A percentile compares a stretch with the other conserved stretches of the same genome.
Conservation (phyloP, 2,888 invertebrate species). For the Beris morrisii region DNA sequence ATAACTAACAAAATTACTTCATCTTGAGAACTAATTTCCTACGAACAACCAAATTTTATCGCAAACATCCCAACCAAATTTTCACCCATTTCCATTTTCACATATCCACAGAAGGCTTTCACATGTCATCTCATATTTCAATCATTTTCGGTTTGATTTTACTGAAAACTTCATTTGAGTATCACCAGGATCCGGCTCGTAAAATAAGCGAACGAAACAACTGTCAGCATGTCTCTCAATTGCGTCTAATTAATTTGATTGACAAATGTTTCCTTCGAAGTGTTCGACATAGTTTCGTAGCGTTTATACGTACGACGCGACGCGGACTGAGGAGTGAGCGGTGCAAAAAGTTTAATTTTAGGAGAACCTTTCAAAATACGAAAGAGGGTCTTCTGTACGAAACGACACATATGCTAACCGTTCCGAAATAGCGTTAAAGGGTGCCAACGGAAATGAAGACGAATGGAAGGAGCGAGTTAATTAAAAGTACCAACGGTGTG, state of each 20-base stretch:
- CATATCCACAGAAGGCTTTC: slow-evolving; percentile 1
- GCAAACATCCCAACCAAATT: no score
- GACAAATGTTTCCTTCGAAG: slow-evolving; percentile 43
- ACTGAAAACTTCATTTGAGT: slow-evolving; percentile 6
- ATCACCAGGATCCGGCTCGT: slow-evolving; percentile 11
- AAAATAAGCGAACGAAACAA: slow-evolving; percentile 21
- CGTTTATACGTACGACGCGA: neutral
- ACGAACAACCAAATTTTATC: no score
- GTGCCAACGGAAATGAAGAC: slow-evolving; percentile 26
- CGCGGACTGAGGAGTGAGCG: neutral
- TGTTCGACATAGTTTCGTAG: slow-evolving; percentile 38
- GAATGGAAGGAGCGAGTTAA: slow-evolving; percentile 16
- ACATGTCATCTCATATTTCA: slow-evolving; percentile 28
- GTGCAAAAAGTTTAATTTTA: slow-evolving; percentile 21
- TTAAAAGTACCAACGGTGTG: slow-evolving; percentile 9
- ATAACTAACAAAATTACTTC: no score
- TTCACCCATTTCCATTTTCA: no score
- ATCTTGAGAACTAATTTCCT: no score
- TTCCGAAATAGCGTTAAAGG: neutral
- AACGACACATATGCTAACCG: neutral
- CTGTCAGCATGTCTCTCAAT: slow-evolving; percentile 20
- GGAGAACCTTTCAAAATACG: slow-evolving; percentile 12
- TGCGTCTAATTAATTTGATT: slow-evolving; percentile 42
- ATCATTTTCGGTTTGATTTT: slow-evolving; percentile 24
- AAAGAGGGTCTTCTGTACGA: neutral